Conservation (phyloP, 2,888 invertebrate species). For the Ormia ochracea region DNA sequence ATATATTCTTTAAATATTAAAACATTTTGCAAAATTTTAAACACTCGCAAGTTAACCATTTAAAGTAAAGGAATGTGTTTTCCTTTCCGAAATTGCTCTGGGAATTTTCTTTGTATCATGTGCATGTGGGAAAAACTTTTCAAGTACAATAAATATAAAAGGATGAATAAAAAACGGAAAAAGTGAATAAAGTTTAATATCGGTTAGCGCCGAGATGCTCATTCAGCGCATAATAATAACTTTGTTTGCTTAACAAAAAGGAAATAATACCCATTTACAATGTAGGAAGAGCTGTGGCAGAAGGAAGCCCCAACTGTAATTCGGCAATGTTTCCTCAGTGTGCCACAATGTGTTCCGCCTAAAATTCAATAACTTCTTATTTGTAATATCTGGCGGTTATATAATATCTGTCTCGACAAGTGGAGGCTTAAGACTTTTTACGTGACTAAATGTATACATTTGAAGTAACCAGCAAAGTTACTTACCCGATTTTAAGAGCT, state of each 20-base stretch:
- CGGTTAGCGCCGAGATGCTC: neutral
- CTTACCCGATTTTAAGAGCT: too few species aligned
- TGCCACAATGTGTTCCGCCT: neutral
- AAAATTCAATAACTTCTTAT: neutral
- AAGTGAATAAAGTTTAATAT: constrained; percentile 8
- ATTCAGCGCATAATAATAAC: neutral
- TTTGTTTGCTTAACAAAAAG: neutral
- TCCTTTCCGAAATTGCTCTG: constrained; percentile 8
- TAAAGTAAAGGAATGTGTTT: neutral
- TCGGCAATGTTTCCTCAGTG: neutral
- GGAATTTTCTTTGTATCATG: constrained; percentile 12
- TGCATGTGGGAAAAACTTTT: constrained; percentile 16
- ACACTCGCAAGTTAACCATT: neutral
- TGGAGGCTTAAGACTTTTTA: too few species aligned
- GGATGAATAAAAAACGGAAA: neutral
- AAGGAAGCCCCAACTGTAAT: neutral
- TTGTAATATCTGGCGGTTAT: too few species aligned
- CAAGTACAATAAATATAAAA: neutral
- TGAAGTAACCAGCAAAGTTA: too few species aligned
- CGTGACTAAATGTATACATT: too few species aligned
- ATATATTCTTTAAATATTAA: neutral
- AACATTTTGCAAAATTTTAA: constrained; percentile 1
- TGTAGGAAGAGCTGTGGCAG: neutral
- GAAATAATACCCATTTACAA: neutral
- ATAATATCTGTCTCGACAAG: too few species aligned